These are phyloP conservation scores for Daktulosphaira vitifoliae DNA, from an alignment of 1,140 invertebrate species.

Conservation along the genomic window DNA sequence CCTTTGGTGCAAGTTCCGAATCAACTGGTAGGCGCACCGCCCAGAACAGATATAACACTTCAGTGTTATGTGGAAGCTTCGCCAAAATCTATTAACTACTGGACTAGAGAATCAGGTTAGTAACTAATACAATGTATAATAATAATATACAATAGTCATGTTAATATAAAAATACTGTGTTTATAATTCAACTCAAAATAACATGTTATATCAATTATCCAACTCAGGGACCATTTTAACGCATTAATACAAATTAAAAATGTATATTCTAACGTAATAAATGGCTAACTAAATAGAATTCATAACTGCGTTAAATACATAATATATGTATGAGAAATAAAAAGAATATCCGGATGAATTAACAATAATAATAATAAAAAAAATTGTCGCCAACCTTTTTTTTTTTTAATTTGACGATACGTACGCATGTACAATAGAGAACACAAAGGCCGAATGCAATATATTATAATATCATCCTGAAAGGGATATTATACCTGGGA, in stretches of 20 bases:
- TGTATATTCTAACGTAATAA: too few relatives aligned
- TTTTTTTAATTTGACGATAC: constrained; percentile 15
- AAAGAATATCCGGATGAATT: constrained; percentile 4
- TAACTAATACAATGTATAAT: too few relatives aligned
- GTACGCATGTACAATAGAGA: constrained; percentile 2
- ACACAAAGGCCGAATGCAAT: constrained; percentile 26
- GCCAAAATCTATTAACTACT: constrained; percentile 84
- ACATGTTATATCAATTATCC: too few relatives aligned
- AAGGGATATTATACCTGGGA: neutral
- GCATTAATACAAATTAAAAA: too few relatives aligned
- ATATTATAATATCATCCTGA: constrained; percentile 6
- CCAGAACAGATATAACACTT: constrained; percentile 79
- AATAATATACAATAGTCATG: too few relatives aligned
- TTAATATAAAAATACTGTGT: too few relatives aligned
- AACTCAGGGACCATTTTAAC: too few relatives aligned
- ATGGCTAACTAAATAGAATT: neutral
- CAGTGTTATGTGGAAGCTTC: constrained; percentile 90
- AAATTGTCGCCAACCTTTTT: neutral
- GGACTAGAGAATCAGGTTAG: constrained; percentile 45
- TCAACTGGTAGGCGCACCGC: constrained; percentile 79
- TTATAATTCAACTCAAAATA: too few relatives aligned
- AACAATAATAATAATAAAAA: neutral
- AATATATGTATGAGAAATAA: neutral
- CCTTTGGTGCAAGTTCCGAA: constrained; percentile 88
- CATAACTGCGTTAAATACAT: neutral